Base-by-base conservation (phyloP, 2,797 vertebrate species). In the Arrhamphus sclerolepis region DNA sequence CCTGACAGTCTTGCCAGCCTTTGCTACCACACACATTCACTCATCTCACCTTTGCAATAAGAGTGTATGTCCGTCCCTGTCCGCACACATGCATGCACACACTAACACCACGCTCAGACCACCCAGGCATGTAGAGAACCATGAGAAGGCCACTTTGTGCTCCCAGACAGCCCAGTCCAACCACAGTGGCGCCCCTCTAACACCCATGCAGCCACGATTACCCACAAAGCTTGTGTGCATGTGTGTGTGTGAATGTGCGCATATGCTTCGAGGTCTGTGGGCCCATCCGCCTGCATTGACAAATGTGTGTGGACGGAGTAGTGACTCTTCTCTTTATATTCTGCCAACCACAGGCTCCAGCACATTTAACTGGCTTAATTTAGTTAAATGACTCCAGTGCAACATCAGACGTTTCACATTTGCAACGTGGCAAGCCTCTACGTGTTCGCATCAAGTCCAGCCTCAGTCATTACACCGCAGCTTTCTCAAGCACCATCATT, bases 71-170 rank as follows among this genome's bases (percentile, higher is more conserved):
- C 81, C 76, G n/a, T 80, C 77, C 64, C 83, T 81, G 78, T 88
- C 80, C 63, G 59, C 68, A 69, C 58, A 67, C 72, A 56, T 63
- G 55, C 65, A 65, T 49, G 78, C 70, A 66, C 72, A 67, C 75
- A 67, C 71, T 47, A 63, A 71, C 63, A 62, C 73, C 74, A 57
- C 61, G 75, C 55, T 73, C 70, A 79, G 93, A 91, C 93, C 93
- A 94, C 93, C 93, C 92, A 92, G 63, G 83, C 79, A 66, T 83
- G 78, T 64, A 75, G 82, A 80, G 80, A 85, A 87, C 83, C 87
- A 86, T 89, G 89, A 93, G 91, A 93, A 87, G 87, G 84, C 84
- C 89, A 91, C 88, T 91, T 89, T 89, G 92, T 92, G 87, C 89
- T 89, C 86, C 80, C 84, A 90, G 87, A 89, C 86, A 88, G 88